Evolutionary conservation across 2,888 invertebrate genomes (phyloP).

Genomic region (Tetrapedia diversipes): DNA sequence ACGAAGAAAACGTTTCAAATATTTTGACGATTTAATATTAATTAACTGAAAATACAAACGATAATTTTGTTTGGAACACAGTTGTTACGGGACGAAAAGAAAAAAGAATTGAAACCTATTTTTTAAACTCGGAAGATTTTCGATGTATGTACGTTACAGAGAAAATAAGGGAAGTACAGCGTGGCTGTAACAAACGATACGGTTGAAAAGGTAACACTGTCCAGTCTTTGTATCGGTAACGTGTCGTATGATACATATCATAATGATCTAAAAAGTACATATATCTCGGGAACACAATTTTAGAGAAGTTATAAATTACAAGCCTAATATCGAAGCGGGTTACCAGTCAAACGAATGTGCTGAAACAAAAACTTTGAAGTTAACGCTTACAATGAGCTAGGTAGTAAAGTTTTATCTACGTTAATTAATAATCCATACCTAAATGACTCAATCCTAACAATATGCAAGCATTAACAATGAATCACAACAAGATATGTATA

Average conservation of each 20-base stretch:
- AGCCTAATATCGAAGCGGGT: slow-evolving; percentile 74
- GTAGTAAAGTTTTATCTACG: slow-evolving; percentile 80
- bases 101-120: not conserved
- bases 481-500: slow-evolving; percentile 83
- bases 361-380: slow-evolving; percentile 80
- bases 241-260: slow-evolving; percentile 45
- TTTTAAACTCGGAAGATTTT: not conserved
- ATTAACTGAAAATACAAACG: slow-evolving; percentile 3
- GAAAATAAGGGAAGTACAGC: slow-evolving; percentile 27
- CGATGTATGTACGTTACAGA: not conserved
- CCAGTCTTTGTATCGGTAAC: slow-evolving; percentile 42
- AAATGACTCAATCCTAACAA: slow-evolving; percentile 83
- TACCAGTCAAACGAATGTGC: slow-evolving; percentile 80
- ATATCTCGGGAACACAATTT: slow-evolving; percentile 55
- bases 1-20: not conserved
- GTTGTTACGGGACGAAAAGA: not conserved
- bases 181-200: slow-evolving; percentile 47
- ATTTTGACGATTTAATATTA: not conserved
- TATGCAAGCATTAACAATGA: slow-evolving; percentile 83
- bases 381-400: slow-evolving; percentile 78
- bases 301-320: slow-evolving; percentile 57
- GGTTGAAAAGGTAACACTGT: slow-evolving; percentile 25
- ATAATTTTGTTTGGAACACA: not conserved
- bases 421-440: slow-evolving; percentile 83
- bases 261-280: slow-evolving; percentile 50